These are phyloP conservation scores for Moxostoma hubbsi DNA, from an alignment of 2,797 vertebrate genomes.

Conservation along the genomic window DNA sequence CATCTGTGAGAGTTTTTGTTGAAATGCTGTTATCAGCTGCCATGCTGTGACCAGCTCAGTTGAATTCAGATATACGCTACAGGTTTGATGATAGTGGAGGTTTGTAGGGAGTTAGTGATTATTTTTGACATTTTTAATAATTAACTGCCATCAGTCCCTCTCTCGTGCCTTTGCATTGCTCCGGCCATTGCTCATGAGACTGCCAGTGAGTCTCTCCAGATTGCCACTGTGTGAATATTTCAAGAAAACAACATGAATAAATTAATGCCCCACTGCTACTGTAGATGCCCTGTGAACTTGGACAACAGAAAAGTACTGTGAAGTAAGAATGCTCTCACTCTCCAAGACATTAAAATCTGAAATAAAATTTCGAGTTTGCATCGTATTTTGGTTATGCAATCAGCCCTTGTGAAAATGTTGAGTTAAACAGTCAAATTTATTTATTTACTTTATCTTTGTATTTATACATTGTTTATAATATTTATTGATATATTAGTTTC, in stretches of 20 bases:
- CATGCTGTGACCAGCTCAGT: neutral
- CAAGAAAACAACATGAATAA: slow-evolving; percentile 70
- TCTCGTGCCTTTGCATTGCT: slow-evolving; percentile 53
- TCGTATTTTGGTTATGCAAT: slow-evolving; percentile 2
- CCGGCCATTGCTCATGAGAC: slow-evolving; percentile 55
- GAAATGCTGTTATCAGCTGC: slow-evolving; percentile 27
- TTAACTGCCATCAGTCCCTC: slow-evolving; percentile 53
- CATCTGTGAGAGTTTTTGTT: slow-evolving; percentile 19
- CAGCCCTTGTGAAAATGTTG: neutral
- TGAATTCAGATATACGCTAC: slow-evolving; percentile 9
- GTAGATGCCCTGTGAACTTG: slow-evolving; percentile 55
- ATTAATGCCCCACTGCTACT: slow-evolving; percentile 63
- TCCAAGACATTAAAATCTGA: slow-evolving; percentile 28
- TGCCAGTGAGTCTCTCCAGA: slow-evolving; percentile 58
- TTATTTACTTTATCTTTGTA: neutral
- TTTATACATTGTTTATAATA: neutral
- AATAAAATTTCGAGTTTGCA: slow-evolving; percentile 20
- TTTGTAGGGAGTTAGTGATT: slow-evolving; percentile 45
- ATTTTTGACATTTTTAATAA: slow-evolving; percentile 65
- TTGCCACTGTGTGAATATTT: slow-evolving; percentile 71
- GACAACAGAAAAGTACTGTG: slow-evolving; percentile 58
- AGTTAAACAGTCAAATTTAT: neutral
- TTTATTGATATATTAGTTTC: slow-evolving; percentile 51
- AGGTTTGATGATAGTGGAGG: slow-evolving; percentile 38
- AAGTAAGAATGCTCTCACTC: slow-evolving; percentile 35